phyloP scores from a whole-genome alignment of 2,797 vertebrate species.

The Enteromius unitaeniatus region DNA sequence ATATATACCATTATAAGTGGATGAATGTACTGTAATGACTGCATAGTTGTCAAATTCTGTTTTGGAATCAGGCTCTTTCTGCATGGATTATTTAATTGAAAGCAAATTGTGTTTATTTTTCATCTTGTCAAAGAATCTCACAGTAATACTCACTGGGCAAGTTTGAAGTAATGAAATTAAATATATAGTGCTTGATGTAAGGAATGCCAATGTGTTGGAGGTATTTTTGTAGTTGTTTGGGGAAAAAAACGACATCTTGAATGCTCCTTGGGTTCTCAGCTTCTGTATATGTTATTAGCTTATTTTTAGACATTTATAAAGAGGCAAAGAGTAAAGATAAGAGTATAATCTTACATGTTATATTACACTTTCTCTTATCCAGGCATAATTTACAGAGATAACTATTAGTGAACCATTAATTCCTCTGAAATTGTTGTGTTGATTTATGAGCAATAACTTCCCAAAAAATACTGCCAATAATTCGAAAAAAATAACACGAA shows the following conservation, averaged over 20 bases:
- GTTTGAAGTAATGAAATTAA: not conserved
- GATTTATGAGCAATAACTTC: not conserved
- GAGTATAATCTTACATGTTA: not conserved
- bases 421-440: not conserved
- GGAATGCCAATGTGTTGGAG: not conserved
- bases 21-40: not conserved
- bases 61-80: not conserved
- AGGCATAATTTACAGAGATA: not conserved
- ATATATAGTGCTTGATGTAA: not conserved
- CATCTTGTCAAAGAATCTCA: not conserved
- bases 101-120: constrained; percentile 1
- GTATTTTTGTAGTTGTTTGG: not conserved
- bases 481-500: not conserved
- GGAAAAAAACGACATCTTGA: not conserved
- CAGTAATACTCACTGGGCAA: not conserved
- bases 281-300: not conserved
- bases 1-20: not conserved
- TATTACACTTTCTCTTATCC: not conserved
- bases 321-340: not conserved
- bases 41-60: not conserved
- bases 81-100: not conserved
- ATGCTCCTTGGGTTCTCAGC: not conserved
- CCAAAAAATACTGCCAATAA: not conserved
- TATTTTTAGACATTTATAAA: not conserved
- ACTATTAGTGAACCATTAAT: not conserved